Conservation (phyloP, 2,797 vertebrate species). For the Pangasius macronema region DNA sequence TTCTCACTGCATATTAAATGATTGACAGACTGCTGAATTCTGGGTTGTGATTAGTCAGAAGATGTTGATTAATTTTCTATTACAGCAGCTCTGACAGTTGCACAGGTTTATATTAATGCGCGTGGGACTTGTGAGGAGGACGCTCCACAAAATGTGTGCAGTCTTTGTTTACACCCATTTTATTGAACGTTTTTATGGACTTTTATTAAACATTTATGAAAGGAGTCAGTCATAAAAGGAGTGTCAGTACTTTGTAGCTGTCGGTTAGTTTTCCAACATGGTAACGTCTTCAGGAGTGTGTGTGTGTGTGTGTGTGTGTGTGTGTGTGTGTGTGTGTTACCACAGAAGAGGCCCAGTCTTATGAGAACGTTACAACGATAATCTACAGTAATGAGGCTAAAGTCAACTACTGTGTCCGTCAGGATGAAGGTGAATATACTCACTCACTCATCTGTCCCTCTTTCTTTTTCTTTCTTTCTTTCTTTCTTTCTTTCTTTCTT, state of each 20-base stretch:
- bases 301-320: neutral
- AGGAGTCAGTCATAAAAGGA: neutral
- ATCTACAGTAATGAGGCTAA: constrained; percentile 53
- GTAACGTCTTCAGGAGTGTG: neutral
- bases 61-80: too few species aligned
- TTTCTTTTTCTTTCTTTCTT: neutral
- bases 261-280: neutral
- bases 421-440: constrained; percentile 39
- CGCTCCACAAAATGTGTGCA: too few species aligned
- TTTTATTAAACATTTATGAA: neutral
- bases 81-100: neutral
- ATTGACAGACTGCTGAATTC: neutral
- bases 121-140: too few species aligned
- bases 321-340: constrained; percentile 10
- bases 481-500: neutral
- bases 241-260: neutral
- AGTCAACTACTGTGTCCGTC: constrained; percentile 28
- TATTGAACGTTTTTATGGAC: neutral
- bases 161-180: too few species aligned
- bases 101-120: neutral
- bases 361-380: constrained; percentile 47
- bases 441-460: neutral
- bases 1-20: neutral
- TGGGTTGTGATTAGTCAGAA: neutral
- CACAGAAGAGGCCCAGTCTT: constrained; percentile 50